Evolutionary conservation across 1,140 invertebrate genomes (phyloP), one percentile per base, ranked within the genome.

Genomic region (Neuroterus valhalla): DNA sequence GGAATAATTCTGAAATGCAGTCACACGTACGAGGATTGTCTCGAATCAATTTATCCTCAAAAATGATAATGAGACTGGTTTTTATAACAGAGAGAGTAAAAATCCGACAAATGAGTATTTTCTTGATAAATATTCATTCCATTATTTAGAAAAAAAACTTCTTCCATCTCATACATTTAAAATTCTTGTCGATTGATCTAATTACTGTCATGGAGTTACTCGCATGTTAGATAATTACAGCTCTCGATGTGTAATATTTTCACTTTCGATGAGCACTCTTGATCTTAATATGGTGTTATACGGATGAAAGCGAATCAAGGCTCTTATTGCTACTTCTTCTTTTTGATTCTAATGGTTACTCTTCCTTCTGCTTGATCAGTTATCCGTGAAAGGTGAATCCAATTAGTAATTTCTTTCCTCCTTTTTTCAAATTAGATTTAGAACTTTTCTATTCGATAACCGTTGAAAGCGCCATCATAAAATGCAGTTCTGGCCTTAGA

Each of bases 291-390:
- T 6, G 50, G 72, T 74, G 38, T 43, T n/a, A 19, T 44, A 68
- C 62, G 14, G 46, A 19, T 50, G 26, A 74, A 75, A 48, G 69
- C 15, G 45, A 66, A 67, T 46, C 66, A 71, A 77, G 26, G 21
- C 14, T 10, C 8, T 68, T 45, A 68, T 71, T 48, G 19, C 6
- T 26, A 14, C 15, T 45, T 46, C n/a, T 2, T 26, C 19, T 45
- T 45, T 23, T 21, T 5, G n/a, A 2, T 55, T 23, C 23, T 55
- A 55, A 55, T 55, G 21, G 23, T 26, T 23, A 2, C 21, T 62
- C 15, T 62, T 62, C 23, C 31, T 15, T 2, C 21, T 31, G 6
- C 15, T 62, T 62, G 31, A 62, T 62, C 12, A 17, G 15, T 55
- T 26, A 14, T 0, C 31, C 21, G 19, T 62, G 23, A 62, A 62